Evolutionary conservation across 2,113 vertebrate species (phyloP), one percentile per base, ranked within the genome.

Genomic region (Anguilla japonica): DNA sequence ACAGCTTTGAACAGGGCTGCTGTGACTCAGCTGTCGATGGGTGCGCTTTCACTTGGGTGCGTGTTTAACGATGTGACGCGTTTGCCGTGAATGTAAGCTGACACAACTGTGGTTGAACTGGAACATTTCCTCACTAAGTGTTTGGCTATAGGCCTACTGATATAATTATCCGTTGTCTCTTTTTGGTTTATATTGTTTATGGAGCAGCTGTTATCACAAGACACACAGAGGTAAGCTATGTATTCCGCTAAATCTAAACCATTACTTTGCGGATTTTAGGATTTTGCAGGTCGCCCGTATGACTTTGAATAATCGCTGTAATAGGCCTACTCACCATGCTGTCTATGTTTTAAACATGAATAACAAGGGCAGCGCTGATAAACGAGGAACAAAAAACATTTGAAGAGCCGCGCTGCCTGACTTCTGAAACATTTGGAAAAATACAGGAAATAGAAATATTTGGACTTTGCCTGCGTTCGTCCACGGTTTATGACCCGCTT

Each of bases 401-500:
- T 34, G 46, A 41, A 34, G 13, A 56, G 46, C 43, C 14, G 26
- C n/a, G 46, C 81, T 43, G 43, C 50, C 41, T 43, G 40, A 41
- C 41, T 29, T 15, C 13, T 81, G 85, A 43, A 22, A 40, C 13
- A 41, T 43, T 60, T 4, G 13, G 60, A 79, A 80, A 57, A 41
- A 41, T 50, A 41, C 26, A 16, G 34, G 85, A 81, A 43, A 50
- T 26, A 82, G 29, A 60, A 81, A 53, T 43, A 85, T 86, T 83
- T 89, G 83, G 84, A 83, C 82, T 87, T 91, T 85, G 46, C 20
- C 75, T 40, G 84, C 78, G 46, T 53, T 11, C 81, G 84, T 63
- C 50, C 85, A n/a, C 43, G 81, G n/a, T 89, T 88, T 86, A 89
- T 84, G 86, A 90, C 87, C 78, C 79, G 83, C 79, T 88, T 46